These are phyloP conservation scores for Neoitamus cyanurus DNA, from an alignment of 2,888 invertebrate genomes.

Conservation along the genomic window DNA sequence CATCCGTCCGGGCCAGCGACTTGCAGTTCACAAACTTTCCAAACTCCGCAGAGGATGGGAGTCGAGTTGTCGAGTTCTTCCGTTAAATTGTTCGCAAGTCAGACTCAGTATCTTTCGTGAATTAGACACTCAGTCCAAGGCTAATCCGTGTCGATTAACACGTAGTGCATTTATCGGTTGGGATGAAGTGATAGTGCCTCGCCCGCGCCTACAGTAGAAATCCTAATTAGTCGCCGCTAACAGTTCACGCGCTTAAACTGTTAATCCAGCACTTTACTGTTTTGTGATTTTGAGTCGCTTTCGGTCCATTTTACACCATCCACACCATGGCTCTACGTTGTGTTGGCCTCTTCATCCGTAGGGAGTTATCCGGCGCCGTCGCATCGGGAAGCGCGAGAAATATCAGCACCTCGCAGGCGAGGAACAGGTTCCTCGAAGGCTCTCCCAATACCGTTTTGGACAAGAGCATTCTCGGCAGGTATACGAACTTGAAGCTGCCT, in stretches of 20 bases:
- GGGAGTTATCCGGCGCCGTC: slow-evolving; percentile 56
- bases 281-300: neutral
- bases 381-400: slow-evolving; percentile 46
- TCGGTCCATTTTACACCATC: neutral
- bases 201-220: neutral
- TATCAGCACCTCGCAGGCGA: slow-evolving; percentile 52
- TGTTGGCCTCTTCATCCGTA: slow-evolving; percentile 62
- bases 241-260: neutral
- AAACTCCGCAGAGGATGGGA: slow-evolving; percentile 61
- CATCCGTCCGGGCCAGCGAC: neutral
- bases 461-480: slow-evolving; percentile 77
- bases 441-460: slow-evolving; percentile 86
- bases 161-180: slow-evolving; percentile 14
- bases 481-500: slow-evolving; percentile 73
- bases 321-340: slow-evolving; percentile 62
- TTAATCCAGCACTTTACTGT: neutral
- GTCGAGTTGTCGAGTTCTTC: slow-evolving; percentile 56
- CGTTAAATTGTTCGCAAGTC: neutral
- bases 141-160: neutral
- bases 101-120: neutral
- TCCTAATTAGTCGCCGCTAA: neutral
- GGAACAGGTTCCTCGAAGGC: slow-evolving; percentile 60
- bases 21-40: slow-evolving; percentile 60
- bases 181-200: slow-evolving; percentile 29
- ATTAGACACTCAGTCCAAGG: neutral